These are phyloP conservation scores for Climacteris rufus DNA, from an alignment of 2,113 vertebrate species.

Conservation along the genomic window DNA sequence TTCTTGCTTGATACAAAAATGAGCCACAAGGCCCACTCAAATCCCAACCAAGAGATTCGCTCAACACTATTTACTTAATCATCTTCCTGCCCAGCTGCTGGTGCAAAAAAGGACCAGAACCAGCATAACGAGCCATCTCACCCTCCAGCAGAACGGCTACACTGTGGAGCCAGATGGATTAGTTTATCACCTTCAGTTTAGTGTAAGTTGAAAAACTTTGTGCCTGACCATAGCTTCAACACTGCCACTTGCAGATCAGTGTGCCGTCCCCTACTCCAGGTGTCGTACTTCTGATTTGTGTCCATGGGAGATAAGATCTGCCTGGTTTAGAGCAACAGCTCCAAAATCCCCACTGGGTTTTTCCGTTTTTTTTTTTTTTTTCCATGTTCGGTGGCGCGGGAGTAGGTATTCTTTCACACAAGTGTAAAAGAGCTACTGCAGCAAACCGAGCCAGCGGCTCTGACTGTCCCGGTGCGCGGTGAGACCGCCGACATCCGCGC, in stretches of 20 bases:
- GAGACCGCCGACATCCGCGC: not conserved
- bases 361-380: too few relatives aligned
- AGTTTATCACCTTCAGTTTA: not conserved
- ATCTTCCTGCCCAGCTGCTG: not conserved
- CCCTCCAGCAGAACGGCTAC: fast-evolving
- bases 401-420: not conserved
- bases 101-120: not conserved
- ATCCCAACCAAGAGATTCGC: not conserved
- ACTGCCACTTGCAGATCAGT: not conserved
- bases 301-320: not conserved
- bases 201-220: not conserved
- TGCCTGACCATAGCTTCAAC: not conserved
- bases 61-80: not conserved
- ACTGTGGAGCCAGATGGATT: not conserved
- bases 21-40: not conserved
- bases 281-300: not conserved
- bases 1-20: not conserved
- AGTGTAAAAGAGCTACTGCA: too few relatives aligned
- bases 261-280: fast-evolving
- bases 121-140: not conserved
- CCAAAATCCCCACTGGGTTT: not conserved
- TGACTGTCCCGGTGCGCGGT: not conserved
- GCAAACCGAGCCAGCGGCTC: not conserved
- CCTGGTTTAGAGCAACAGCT: not conserved
- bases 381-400: too few relatives aligned